Percentiles rank a stretch among this genome's conserved stretches.
Conservation (phyloP, 2,888 invertebrate species). For the Copidosoma aretas region DNA sequence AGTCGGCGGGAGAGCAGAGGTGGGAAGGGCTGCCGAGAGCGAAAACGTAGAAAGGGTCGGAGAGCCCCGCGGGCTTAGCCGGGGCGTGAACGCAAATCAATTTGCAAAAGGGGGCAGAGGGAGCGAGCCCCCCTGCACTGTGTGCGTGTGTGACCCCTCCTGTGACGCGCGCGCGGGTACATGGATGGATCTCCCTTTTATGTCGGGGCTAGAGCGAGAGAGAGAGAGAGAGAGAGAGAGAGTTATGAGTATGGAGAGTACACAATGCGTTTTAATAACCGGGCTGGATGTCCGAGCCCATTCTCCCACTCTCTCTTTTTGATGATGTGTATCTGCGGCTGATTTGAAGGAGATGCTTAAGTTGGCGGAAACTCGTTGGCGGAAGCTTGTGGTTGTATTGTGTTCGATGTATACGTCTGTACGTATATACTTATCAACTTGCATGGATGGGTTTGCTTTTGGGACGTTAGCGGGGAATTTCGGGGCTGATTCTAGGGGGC, state of each 20-base stretch:
- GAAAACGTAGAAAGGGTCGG: constrained; percentile 16
- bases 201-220: not conserved
- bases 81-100: constrained; percentile 64
- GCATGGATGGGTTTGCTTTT: no score
- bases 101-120: constrained; percentile 49
- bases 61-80: constrained; percentile 44
- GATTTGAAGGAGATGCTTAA: no score
- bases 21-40: constrained; percentile 30
- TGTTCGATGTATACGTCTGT: no score
- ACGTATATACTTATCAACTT: no score
- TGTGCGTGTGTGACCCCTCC: not conserved
- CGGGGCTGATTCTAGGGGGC: no score
- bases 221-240: constrained; percentile 2
- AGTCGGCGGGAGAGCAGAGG: constrained; percentile 13
- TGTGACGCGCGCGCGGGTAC: not conserved
- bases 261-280: constrained; percentile 17
- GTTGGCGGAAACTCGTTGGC: no score
- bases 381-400: no score
- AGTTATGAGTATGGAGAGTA: not conserved
- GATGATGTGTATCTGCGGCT: no score
- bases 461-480: no score
- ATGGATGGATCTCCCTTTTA: no score
- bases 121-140: not conserved
- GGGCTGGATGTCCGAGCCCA: not conserved
- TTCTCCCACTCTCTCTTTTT: no score